Conservation (phyloP, 1,140 invertebrate genomes). For the Sycophila sp. region DNA sequence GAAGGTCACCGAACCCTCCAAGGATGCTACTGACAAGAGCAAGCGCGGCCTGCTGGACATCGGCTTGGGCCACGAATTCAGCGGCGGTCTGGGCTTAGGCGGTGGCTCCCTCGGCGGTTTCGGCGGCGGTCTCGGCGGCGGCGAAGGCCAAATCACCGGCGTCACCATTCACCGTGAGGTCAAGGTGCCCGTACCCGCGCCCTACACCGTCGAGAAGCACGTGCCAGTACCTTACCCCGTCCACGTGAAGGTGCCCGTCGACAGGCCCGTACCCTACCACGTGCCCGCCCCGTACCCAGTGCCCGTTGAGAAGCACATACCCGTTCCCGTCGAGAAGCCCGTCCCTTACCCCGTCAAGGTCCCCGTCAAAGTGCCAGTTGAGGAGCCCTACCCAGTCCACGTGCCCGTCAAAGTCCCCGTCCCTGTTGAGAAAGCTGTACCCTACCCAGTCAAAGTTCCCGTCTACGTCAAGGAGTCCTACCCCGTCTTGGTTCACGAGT, state of each 20-base stretch:
- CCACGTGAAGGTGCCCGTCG: constrained; percentile 64
- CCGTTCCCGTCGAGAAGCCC: constrained; percentile 66
- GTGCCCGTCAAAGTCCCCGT: constrained; percentile 55
- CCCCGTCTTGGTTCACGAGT: constrained; percentile 67
- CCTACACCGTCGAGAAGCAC: constrained; percentile 62
- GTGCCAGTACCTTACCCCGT: constrained; percentile 60
- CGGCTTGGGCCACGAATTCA: constrained; percentile 31
- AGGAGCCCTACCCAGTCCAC: constrained; percentile 57
- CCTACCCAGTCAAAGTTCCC: constrained; percentile 59
- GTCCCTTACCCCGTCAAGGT: constrained; percentile 68
- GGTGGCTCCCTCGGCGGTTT: constrained; percentile 40
- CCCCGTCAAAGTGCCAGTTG: constrained; percentile 69
- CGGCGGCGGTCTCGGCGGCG: constrained; percentile 42
- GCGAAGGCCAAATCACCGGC: constrained; percentile 58
- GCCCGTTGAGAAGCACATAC: constrained; percentile 69
- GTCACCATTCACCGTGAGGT: constrained; percentile 65
- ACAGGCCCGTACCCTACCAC: constrained; percentile 68
- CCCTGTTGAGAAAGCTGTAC: constrained; percentile 56
- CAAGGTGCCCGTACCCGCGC: constrained; percentile 62
- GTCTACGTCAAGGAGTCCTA: constrained; percentile 58
- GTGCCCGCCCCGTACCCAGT: constrained; percentile 70
- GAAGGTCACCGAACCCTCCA: constrained; percentile 40
- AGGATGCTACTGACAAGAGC: constrained; percentile 51
- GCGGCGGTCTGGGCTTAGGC: constrained; percentile 34
- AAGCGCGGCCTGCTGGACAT: constrained; percentile 56